Evolutionary conservation across 2,888 invertebrate species (phyloP).

Genomic region (Schizotus pectinicornis): DNA sequence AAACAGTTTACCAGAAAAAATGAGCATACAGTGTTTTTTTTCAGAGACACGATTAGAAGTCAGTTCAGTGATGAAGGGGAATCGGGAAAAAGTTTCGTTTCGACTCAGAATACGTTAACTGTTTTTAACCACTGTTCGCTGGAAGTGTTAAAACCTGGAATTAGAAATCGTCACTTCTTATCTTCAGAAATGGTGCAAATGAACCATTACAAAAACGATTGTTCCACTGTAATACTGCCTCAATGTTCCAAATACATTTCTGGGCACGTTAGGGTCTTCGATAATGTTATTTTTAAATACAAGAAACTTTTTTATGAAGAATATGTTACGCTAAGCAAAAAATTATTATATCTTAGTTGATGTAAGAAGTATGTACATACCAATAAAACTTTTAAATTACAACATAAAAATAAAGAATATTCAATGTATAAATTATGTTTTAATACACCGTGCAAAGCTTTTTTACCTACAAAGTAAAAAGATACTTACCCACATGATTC

Average conservation of each 20-base stretch:
- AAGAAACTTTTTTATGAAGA: conserved; percentile 2
- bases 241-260: conserved; percentile 51
- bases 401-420: too few species aligned
- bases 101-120: conserved; percentile 68
- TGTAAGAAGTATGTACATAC: too few species aligned
- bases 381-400: too few species aligned
- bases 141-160: conserved; percentile 63
- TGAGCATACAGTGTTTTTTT: conserved; percentile 37
- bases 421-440: too few species aligned
- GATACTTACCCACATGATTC: too few species aligned
- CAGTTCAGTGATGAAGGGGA: conserved; percentile 66
- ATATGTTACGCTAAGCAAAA: not conserved
- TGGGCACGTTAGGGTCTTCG: conserved; percentile 46
- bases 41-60: conserved; percentile 39
- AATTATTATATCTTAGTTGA: too few species aligned
- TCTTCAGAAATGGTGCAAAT: conserved; percentile 67
- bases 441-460: too few species aligned
- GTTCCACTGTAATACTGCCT: conserved; percentile 48
- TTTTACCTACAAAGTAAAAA: too few species aligned
- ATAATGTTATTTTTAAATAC: conserved; percentile 46
- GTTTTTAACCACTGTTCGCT: conserved; percentile 80
- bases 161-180: conserved; percentile 65
- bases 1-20: conserved; percentile 24
- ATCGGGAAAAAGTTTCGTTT: conserved; percentile 75
- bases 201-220: conserved; percentile 69